Evolutionary conservation across 2,888 invertebrate genomes (phyloP).

Genomic region (Beris morrisii): DNA sequence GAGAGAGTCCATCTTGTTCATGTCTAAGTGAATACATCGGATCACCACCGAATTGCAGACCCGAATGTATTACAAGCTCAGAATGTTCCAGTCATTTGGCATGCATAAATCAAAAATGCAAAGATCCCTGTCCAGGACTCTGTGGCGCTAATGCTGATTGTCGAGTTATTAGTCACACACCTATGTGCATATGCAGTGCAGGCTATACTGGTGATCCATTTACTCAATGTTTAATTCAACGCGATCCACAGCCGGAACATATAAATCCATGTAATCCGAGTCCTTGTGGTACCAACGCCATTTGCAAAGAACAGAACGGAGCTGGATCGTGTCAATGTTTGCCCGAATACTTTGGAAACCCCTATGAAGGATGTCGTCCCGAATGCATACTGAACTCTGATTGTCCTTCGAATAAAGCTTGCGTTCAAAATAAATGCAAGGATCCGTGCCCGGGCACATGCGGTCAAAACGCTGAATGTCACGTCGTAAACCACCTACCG

Average conservation of each 20-base stretch:
- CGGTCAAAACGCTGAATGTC: constrained; percentile 66
- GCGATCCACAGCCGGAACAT: constrained; percentile 58
- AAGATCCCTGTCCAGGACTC: constrained; percentile 63
- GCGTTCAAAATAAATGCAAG: constrained; percentile 64
- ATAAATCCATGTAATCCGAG: constrained; percentile 60
- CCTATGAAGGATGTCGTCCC: constrained; percentile 72
- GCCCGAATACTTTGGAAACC: constrained; percentile 73
- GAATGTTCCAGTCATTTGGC: constrained; percentile 64
- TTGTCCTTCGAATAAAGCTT: constrained; percentile 68
- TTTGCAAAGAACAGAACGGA: constrained; percentile 70
- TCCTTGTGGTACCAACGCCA: constrained; percentile 66
- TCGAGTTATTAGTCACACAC: constrained; percentile 61
- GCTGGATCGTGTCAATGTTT: constrained; percentile 74
- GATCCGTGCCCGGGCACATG: constrained; percentile 69
- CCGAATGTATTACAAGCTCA: constrained; percentile 66
- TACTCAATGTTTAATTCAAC: constrained; percentile 50
- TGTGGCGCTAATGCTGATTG: constrained; percentile 65
- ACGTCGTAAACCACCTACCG: constrained; percentile 66
- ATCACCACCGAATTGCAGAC: constrained; percentile 66
- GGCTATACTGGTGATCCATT: constrained; percentile 67
- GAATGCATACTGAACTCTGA: constrained; percentile 68
- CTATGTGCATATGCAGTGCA: constrained; percentile 62
- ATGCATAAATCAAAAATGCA: constrained; percentile 62
- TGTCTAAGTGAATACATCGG: constrained; percentile 64
- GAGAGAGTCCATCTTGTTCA: constrained; percentile 58